A percentile compares a stretch with the other conserved stretches of the same genome.
Evolutionary conservation across 2,888 invertebrate genomes (phyloP).

Genomic region (Rhorus exstirpatorius): DNA sequence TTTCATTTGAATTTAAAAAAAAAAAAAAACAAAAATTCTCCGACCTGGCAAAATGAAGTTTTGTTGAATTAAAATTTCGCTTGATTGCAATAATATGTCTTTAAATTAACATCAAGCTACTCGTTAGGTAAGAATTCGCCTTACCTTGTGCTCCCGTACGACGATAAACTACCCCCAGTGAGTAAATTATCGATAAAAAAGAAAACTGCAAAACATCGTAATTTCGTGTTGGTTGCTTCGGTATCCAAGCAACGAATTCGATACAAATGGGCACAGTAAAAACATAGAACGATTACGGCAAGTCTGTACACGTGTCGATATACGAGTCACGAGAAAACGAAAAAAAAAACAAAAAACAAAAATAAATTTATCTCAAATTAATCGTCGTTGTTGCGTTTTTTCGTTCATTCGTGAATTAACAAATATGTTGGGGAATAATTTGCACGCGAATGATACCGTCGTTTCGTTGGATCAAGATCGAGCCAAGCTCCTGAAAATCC

Average conservation of each 20-base stretch:
- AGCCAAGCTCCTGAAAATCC: conserved; percentile 75
- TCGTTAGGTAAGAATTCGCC: conserved; percentile 1
- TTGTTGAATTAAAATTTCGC: neutral
- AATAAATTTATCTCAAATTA: neutral
- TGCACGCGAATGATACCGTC: conserved; percentile 14
- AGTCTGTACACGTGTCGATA: conserved; percentile 38
- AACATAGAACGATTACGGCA: neutral
- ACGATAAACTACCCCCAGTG: conserved; percentile 28
- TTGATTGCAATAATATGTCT: neutral
- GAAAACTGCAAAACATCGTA: conserved; percentile 33
- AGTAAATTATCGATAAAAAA: conserved; percentile 44
- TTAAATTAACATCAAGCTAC: neutral
- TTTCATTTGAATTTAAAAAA: too few species aligned
- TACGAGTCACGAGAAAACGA: conserved; percentile 3
- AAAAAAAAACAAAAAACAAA: conserved; percentile 18
- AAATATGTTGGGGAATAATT: conserved; percentile 65
- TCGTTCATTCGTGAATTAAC: neutral
- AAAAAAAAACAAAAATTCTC: too few species aligned
- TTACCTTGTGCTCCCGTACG: neutral
- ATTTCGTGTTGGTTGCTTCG: conserved; percentile 7
- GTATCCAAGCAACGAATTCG: conserved; percentile 65
- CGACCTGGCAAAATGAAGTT: neutral
- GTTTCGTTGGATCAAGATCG: conserved; percentile 66
- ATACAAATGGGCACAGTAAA: neutral
- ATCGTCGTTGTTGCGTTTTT: neutral